A percentile compares a stretch with the other conserved stretches of the same genome.
phyloP scores from a whole-genome alignment of 2,888 invertebrate species.

The Drosophila fulvimacula region DNA sequence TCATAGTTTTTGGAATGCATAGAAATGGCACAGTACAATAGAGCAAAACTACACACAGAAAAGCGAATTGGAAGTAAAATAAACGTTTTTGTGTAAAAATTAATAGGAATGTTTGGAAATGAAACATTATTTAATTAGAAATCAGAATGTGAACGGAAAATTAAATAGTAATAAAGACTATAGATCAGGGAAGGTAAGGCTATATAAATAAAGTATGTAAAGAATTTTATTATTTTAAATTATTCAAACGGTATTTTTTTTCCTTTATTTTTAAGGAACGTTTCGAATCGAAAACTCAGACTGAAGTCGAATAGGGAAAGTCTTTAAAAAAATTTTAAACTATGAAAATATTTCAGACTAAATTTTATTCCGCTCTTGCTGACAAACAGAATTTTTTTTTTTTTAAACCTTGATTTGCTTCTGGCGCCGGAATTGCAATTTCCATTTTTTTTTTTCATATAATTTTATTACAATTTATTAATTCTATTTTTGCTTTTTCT shows the following conservation, averaged over 20 bases:
- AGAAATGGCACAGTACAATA: not conserved
- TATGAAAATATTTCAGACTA: not conserved
- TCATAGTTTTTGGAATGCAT: too few relatives aligned
- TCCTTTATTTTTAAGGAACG: not conserved
- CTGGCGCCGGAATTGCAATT: constrained; percentile 20
- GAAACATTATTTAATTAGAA: not conserved
- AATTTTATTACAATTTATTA: constrained; percentile 5
- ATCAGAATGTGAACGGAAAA: too few relatives aligned
- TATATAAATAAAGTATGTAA: too few relatives aligned
- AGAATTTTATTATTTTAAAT: too few relatives aligned
- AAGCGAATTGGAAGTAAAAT: not conserved
- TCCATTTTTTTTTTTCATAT: constrained; percentile 3
- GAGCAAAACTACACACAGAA: not conserved
- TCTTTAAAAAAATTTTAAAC: not conserved
- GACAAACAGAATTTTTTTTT: constrained; percentile 1
- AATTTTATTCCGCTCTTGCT: not conserved
- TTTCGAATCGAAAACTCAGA: not conserved
- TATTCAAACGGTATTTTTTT: too few relatives aligned
- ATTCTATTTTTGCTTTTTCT: constrained; percentile 6
- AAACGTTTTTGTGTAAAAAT: not conserved
- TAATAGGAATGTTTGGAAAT: not conserved
- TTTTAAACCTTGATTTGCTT: constrained; percentile 7
- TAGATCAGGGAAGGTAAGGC: too few relatives aligned
- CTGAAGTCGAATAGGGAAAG: not conserved
- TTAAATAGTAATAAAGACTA: too few relatives aligned